A percentile compares a stretch with the other conserved stretches of the same genome.
Conservation (phyloP, 2,113 vertebrate species). For the Zapus hudsonius region DNA sequence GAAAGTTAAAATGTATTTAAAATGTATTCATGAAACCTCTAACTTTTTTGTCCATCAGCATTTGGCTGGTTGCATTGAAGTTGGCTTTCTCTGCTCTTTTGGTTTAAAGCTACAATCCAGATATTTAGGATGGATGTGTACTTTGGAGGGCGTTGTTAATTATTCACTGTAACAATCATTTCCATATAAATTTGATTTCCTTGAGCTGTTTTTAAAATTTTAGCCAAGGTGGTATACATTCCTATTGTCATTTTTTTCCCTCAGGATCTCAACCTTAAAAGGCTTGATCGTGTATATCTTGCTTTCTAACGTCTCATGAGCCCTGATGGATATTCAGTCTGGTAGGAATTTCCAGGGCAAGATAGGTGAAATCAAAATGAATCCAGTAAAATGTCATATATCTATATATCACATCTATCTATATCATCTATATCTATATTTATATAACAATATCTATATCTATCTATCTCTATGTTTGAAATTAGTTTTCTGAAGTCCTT, state of each 20-base stretch:
- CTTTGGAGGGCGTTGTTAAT: neutral
- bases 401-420: too few relatives aligned
- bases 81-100: neutral
- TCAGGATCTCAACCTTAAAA: neutral
- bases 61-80: neutral
- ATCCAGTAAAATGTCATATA: neutral
- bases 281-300: neutral
- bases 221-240: neutral
- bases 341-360: neutral
- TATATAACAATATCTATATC: too few relatives aligned
- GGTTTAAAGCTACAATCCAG: constrained; percentile 35
- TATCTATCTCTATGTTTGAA: too few relatives aligned
- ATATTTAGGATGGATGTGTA: neutral
- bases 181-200: neutral
- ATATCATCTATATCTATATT: too few relatives aligned
- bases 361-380: neutral
- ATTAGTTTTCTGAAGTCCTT: neutral
- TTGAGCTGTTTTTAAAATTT: neutral
- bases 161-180: neutral
- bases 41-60: neutral
- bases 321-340: neutral
- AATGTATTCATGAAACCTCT: neutral
- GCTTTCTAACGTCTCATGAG: neutral
- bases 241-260: neutral
- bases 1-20: neutral